A percentile compares a stretch with the other conserved stretches of the same genome.
Conservation (phyloP, 30 jellyfish, hydroid and myxozoan genomes). For the Pelagia noctiluca region DNA sequence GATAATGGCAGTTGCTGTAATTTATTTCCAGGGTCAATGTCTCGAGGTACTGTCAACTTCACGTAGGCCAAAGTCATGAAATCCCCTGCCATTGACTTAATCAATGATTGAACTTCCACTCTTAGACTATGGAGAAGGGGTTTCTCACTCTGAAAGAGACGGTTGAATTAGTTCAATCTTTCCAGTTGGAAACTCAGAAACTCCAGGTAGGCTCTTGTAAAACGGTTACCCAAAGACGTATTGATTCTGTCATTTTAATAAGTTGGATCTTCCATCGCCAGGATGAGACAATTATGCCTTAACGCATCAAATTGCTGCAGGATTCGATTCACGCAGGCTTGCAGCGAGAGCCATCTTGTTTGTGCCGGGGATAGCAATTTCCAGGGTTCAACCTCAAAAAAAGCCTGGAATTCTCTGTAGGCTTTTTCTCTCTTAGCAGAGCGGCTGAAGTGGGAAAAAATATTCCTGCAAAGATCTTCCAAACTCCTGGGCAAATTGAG, state of each 20-base stretch:
- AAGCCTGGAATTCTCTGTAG: constrained; percentile 34
- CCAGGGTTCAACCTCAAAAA: constrained; percentile 40
- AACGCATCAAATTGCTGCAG: constrained; percentile 59
- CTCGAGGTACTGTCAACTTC: constrained; percentile 1
- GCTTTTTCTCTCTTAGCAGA: constrained; percentile 64
- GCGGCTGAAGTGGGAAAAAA: constrained; percentile 51
- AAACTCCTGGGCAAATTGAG: constrained; percentile 48
- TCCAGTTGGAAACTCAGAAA: constrained; percentile 58
- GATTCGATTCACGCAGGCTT: constrained; percentile 57
- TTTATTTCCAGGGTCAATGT: constrained; percentile 31
- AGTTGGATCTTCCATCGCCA: constrained; percentile 48
- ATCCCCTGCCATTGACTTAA: constrained; percentile 46
- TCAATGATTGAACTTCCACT: constrained; percentile 24
- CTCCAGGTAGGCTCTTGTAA: constrained; percentile 50
- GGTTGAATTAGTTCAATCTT: constrained; percentile 56
- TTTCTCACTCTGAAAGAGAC: constrained; percentile 54
- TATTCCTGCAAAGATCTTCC: constrained; percentile 58
- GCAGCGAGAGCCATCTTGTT: constrained; percentile 64
- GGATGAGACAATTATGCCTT: constrained; percentile 23
- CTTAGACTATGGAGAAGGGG: constrained; percentile 55
- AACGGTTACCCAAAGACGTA: constrained; percentile 26
- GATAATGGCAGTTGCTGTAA: constrained; percentile 29
- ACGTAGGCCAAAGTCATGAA: constrained; percentile 18
- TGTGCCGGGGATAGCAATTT: constrained; percentile 68
- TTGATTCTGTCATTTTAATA: constrained; percentile 28